Conservation (phyloP, 2,888 invertebrate genomes). For the Cerastis rubricosa region DNA sequence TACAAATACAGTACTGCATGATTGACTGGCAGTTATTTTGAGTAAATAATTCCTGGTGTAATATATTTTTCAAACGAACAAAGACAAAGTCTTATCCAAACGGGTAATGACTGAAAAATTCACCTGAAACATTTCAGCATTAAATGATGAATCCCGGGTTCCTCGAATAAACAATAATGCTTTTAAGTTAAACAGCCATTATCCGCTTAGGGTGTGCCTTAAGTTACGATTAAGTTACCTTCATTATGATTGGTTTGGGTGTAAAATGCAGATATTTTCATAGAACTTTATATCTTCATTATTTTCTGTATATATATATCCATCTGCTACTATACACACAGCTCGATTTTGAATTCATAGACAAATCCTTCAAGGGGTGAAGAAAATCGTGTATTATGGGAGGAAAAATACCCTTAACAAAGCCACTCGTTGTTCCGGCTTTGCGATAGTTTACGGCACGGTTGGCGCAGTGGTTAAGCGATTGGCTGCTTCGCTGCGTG, state of each 20-base stretch:
- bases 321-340: neutral
- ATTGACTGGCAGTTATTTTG: too few species aligned
- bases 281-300: neutral
- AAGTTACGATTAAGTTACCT: conserved; percentile 20
- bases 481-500: too few species aligned
- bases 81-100: neutral
- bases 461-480: too few species aligned
- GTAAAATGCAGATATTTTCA: conserved; percentile 21
- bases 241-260: neutral
- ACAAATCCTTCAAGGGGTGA: too few species aligned
- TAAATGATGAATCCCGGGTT: conserved; percentile 21
- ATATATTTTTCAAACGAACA: neutral
- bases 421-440: too few species aligned
- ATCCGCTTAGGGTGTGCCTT: conserved; percentile 27
- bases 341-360: neutral
- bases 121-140: neutral
- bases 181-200: conserved; percentile 51
- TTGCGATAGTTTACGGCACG: too few species aligned
- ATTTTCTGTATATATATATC: too few species aligned
- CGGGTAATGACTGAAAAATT: conserved; percentile 7
- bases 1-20: too few species aligned
- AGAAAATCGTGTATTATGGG: too few species aligned
- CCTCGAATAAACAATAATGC: conserved; percentile 48
- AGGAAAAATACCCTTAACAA: too few species aligned
- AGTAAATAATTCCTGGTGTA: too few species aligned